These are phyloP conservation scores for Catharus bicknelli DNA, from an alignment of 2,113 vertebrate species.

Conservation along the genomic window DNA sequence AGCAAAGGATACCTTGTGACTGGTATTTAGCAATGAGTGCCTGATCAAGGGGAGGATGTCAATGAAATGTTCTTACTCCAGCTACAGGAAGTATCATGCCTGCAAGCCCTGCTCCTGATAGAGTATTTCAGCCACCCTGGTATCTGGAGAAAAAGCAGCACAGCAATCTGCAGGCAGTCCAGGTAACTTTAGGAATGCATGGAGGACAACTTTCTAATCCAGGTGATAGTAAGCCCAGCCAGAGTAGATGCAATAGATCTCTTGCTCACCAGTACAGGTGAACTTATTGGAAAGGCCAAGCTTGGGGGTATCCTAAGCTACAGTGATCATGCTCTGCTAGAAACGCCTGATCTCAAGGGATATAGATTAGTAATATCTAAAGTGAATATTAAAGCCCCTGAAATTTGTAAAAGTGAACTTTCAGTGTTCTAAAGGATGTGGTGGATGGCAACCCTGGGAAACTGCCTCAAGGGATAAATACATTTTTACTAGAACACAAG, in stretches of 20 bases:
- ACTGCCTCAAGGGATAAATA: not conserved
- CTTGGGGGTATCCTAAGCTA: not conserved
- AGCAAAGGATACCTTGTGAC: not conserved
- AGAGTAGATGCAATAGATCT: not conserved
- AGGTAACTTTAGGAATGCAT: not conserved
- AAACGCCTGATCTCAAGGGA: not conserved
- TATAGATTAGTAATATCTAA: too few species aligned
- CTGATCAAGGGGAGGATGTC: not conserved
- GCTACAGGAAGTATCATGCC: not conserved
- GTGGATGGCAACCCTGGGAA: not conserved
- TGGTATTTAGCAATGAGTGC: not conserved
- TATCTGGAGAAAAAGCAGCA: not conserved
- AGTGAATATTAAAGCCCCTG: not conserved
- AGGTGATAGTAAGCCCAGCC: not conserved
- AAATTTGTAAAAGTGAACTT: not conserved
- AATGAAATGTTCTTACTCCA: not conserved
- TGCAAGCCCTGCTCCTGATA: not conserved
- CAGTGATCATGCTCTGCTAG: not conserved
- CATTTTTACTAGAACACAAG: not conserved
- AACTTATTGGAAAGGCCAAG: not conserved
- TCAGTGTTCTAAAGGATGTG: not conserved
- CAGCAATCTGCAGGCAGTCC: not conserved
- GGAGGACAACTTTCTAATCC: not conserved
- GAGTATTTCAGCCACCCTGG: not conserved
- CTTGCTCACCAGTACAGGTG: not conserved